phyloP scores from a whole-genome alignment of 2,113 vertebrate genomes.

The Dasypus novemcinctus region DNA sequence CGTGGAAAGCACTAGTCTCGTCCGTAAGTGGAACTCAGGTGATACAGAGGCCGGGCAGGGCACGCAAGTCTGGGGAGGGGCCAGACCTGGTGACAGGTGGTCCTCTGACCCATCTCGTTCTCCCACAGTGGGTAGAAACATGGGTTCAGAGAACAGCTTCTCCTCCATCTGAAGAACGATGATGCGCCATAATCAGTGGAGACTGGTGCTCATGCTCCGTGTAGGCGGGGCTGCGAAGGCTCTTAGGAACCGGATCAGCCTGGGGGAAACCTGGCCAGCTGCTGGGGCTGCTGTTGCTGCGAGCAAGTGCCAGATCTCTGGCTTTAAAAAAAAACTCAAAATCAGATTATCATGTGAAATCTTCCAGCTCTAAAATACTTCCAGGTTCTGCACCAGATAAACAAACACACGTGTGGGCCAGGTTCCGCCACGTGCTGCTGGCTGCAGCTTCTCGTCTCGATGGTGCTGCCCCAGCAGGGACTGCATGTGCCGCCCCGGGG shows the following conservation, averaged over 20 bases:
- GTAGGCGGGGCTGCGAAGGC: rapidly evolving
- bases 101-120: background rate
- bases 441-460: background rate
- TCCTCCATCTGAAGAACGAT: background rate
- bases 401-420: rapidly evolving
- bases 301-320: rapidly evolving
- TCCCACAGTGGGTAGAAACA: rapidly evolving
- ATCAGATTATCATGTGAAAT: rapidly evolving
- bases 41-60: too few relatives aligned
- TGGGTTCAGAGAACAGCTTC: background rate
- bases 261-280: rapidly evolving
- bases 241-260: rapidly evolving
- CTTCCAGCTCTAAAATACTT: background rate
- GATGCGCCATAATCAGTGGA: rapidly evolving
- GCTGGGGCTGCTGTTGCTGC: rapidly evolving
- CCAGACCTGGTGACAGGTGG: too few relatives aligned
- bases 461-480: background rate
- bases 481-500: background rate
- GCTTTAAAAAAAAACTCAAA: background rate
- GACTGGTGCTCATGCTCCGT: rapidly evolving
- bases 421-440: rapidly evolving
- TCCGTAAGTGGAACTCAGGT: too few relatives aligned
- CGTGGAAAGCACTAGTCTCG: too few relatives aligned
- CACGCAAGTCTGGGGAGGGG: rapidly evolving
- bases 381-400: rapidly evolving